A percentile compares a stretch with the other conserved stretches of the same genome.
Conservation (phyloP, 1,140 invertebrate genomes). For the Anoplolepis gracilipes region DNA sequence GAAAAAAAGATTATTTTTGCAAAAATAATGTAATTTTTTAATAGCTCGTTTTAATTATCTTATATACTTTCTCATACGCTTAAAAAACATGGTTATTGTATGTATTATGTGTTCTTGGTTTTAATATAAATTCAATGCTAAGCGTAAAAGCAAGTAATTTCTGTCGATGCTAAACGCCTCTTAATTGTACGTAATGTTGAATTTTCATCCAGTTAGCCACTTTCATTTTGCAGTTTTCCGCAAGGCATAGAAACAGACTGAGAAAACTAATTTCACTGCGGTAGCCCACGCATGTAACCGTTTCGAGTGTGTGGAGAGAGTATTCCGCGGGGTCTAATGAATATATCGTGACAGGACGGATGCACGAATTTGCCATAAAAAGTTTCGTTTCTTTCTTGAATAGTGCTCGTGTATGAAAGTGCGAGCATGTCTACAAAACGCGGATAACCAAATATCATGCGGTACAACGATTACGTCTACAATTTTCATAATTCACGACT, state of each 20-base stretch:
- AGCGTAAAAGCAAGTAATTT: neutral
- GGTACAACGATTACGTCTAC: neutral
- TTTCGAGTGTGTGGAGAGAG: neutral
- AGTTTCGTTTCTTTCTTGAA: slow-evolving; percentile 16
- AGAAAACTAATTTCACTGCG: slow-evolving; percentile 65
- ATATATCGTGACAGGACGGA: slow-evolving; percentile 43
- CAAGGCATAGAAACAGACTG: neutral
- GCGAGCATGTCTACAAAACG: neutral
- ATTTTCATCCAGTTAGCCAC: slow-evolving; percentile 53
- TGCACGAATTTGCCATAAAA: slow-evolving; percentile 17
- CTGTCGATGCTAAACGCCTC: slow-evolving; percentile 12
- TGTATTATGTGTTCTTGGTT: neutral
- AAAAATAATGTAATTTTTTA: neutral
- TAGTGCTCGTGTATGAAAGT: neutral
- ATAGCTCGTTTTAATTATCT: neutral
- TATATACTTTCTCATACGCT: neutral
- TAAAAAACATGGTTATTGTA: neutral
- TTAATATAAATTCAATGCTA: neutral
- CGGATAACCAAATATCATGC: slow-evolving; percentile 11
- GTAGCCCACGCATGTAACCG: neutral
- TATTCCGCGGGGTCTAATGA: slow-evolving; percentile 53
- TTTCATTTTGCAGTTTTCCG: slow-evolving; percentile 45
- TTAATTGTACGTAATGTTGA: slow-evolving; percentile 61
- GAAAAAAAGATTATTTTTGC: neutral
- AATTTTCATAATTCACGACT: slow-evolving; percentile 34